Base-by-base conservation (phyloP, 2,113 vertebrate genomes). In the Corythoichthys haematopterus region DNA sequence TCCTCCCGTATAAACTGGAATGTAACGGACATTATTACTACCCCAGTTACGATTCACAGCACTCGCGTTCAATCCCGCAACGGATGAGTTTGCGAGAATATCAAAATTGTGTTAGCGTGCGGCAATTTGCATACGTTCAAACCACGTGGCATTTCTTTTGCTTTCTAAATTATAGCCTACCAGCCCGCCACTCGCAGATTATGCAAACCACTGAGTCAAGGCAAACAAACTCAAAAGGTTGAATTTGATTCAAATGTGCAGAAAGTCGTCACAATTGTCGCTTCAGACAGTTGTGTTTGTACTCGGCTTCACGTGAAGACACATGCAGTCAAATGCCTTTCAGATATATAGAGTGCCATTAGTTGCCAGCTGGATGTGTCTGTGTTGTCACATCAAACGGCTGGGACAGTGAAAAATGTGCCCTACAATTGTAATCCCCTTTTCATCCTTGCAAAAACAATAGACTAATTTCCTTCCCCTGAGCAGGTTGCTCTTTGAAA, bases 341-440 rank as follows among this genome's bases (percentile, higher is more conserved):
- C 59, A 43, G 40, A 61, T 61, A n/a, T 61, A 16, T 16, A 2
- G 3, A 20, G 16, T 6, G 40, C 38, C 59, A 45, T 61, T 45
- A 61, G 38, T 43, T 20, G 59, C 59, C 59, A 61, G 59, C 59
- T 61, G 59, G 59, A 61, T 61, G 59, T 8, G 38, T 45, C 38
- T 61, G 38, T 61, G 38, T 6, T 28, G 16, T 45, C 2, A 61
- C 59, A 61, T 61, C 59, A 61, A 61, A 61, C 59, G n/a, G 38
- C 59, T 28, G 38, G 59, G 59, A 45, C 59, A 45, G 9, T 10
- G 35, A 16, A 45, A 61, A 61, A 61, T 11, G 4, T 11, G 59
- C 11, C 38, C 59, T 43, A 28, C 59, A 20, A 45, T 45, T 9
- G 38, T 20, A 11, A 4, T 61, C 33, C 53, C 33, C 53, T 61